Evolutionary conservation across 2,888 invertebrate genomes (phyloP).

Genomic region (Rhyacophila evoluta): DNA sequence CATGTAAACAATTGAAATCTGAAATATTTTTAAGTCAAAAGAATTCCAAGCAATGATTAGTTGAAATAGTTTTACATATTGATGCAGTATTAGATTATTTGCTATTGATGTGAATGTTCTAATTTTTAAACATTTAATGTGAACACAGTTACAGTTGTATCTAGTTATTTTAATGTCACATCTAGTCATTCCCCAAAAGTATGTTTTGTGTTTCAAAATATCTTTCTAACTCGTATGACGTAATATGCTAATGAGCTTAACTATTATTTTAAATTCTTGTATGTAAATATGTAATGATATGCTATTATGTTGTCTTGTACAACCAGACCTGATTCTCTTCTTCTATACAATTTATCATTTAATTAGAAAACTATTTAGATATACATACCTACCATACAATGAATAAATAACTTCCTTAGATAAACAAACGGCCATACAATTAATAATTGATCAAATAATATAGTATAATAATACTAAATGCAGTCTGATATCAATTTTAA

Average conservation of each 20-base stretch:
- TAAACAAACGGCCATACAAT: neutral
- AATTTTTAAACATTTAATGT: neutral
- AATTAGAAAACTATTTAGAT: neutral
- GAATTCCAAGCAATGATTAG: neutral
- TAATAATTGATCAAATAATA: neutral
- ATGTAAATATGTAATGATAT: slow-evolving; percentile 44
- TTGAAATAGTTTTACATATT: neutral
- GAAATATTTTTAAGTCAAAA: too few relatives aligned
- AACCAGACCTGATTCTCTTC: neutral
- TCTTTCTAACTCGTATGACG: slow-evolving; percentile 49
- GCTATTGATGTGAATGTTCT: neutral
- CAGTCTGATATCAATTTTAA: too few relatives aligned
- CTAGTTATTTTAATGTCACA: slow-evolving; percentile 42
- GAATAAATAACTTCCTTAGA: neutral
- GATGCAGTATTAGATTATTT: neutral
- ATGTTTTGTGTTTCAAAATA: slow-evolving; percentile 11
- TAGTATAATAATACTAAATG: neutral
- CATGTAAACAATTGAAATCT: too few relatives aligned
- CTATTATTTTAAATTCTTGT: slow-evolving; percentile 39
- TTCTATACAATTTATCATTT: neutral
- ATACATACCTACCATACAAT: neutral
- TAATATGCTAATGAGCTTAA: slow-evolving; percentile 54
- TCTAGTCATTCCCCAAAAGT: slow-evolving; percentile 47
- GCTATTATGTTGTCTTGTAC: neutral
- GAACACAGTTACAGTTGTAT: neutral